A percentile compares a stretch with the other conserved stretches of the same genome.
phyloP scores from a whole-genome alignment of 2,113 vertebrate species.

The Motacilla alba region DNA sequence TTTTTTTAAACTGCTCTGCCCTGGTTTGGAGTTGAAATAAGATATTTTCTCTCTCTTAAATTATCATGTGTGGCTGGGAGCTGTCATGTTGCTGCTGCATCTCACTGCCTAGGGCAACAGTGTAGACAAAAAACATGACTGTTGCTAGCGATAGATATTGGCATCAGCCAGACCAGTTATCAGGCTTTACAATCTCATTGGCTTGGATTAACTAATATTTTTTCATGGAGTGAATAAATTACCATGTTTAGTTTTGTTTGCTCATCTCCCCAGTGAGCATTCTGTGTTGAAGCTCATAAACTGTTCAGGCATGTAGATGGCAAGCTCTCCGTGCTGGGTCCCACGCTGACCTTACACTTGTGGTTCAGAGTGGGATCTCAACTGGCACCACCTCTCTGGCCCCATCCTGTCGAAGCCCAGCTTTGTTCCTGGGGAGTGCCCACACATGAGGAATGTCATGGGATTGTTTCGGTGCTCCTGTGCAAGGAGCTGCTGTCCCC shows the following conservation, averaged over 20 bases:
- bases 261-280: neutral
- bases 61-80: slow-evolving; percentile 26
- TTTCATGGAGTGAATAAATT: slow-evolving; percentile 41
- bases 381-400: neutral
- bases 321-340: neutral
- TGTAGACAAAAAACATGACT: slow-evolving; percentile 39
- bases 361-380: neutral
- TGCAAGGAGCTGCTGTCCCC: neutral
- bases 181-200: slow-evolving; percentile 18
- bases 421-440: neutral
- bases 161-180: slow-evolving; percentile 38
- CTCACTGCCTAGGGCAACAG: slow-evolving; percentile 44
- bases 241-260: slow-evolving; percentile 34
- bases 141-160: slow-evolving; percentile 6
- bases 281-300: neutral
- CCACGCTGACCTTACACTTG: neutral
- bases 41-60: slow-evolving; percentile 23
- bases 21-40: neutral
- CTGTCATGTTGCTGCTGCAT: slow-evolving; percentile 49
- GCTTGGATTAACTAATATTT: slow-evolving; percentile 53
- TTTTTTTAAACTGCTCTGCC: neutral
- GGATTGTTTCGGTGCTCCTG: neutral
- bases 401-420: neutral
- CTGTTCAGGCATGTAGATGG: neutral
- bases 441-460: fast-evolving